phyloP scores from a whole-genome alignment of 2,113 vertebrate genomes.

The Cygnus buccinator region DNA sequence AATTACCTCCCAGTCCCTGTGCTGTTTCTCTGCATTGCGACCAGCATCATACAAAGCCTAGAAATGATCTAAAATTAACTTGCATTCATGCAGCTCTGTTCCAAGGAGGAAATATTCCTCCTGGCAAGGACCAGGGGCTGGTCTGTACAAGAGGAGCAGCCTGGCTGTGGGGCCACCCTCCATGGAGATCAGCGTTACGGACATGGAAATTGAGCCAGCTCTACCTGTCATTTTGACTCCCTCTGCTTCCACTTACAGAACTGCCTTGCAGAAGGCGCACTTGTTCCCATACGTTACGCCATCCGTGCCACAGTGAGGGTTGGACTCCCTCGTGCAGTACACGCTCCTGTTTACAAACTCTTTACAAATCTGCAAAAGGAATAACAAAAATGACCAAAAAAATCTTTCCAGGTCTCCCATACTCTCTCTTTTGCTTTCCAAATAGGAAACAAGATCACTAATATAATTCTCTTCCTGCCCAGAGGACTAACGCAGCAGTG shows the following conservation, averaged over 20 bases:
- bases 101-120: background rate
- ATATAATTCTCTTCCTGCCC: background rate
- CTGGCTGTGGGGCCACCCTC: background rate
- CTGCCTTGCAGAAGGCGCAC: constrained; percentile 79
- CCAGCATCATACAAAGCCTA: background rate
- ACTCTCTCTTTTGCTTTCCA: background rate
- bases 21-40: constrained; percentile 36
- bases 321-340: constrained; percentile 78
- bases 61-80: constrained; percentile 36
- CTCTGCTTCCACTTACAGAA: constrained; percentile 66
- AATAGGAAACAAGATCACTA: background rate
- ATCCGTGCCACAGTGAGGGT: constrained; percentile 77
- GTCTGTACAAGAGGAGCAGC: background rate
- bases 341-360: constrained; percentile 66
- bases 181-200: background rate
- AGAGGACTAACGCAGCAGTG: background rate
- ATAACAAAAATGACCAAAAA: background rate
- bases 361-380: constrained; percentile 65
- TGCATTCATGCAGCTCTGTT: background rate
- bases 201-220: background rate
- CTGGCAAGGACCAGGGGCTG: background rate
- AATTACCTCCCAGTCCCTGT: background rate
- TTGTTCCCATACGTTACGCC: constrained; percentile 77
- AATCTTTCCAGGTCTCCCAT: background rate
- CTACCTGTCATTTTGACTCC: background rate